Evolutionary conservation across 2,888 invertebrate genomes (phyloP).

Genomic region (Tenthredo mesomela): DNA sequence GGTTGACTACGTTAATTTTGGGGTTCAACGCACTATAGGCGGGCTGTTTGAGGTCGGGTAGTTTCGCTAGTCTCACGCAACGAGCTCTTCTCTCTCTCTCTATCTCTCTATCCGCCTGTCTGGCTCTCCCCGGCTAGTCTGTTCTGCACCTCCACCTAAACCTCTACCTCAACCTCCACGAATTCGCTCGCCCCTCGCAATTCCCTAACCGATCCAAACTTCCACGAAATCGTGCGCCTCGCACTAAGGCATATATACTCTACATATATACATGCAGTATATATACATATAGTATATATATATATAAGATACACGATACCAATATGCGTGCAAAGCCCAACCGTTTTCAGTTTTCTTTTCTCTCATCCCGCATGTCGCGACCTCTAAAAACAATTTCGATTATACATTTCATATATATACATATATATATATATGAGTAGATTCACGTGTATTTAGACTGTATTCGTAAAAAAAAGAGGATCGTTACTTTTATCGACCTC

Average conservation of each 20-base stretch:
- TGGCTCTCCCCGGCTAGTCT: conserved; percentile 40
- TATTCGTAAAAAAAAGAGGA: too few species aligned
- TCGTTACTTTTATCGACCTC: too few species aligned
- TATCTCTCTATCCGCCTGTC: conserved; percentile 45
- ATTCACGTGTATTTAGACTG: too few species aligned
- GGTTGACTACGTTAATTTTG: conserved; percentile 67
- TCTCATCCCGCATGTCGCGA: neutral
- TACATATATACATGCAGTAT: neutral
- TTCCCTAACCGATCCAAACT: conserved; percentile 33
- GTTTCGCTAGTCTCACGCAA: conserved; percentile 64
- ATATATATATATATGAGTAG: too few species aligned
- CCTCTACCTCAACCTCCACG: neutral
- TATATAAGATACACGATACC: neutral
- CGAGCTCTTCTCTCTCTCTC: conserved; percentile 56
- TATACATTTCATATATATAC: too few species aligned
- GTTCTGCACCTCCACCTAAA: conserved; percentile 41
- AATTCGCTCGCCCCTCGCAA: conserved; percentile 20
- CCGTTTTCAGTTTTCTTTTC: neutral
- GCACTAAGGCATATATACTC: neutral
- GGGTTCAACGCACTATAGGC: conserved; percentile 67
- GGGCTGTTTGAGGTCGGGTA: conserved; percentile 56
- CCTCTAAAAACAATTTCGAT: neutral
- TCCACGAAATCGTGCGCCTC: conserved; percentile 44
- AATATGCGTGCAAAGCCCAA: neutral
- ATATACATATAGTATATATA: too few species aligned